Evolutionary conservation across 2,797 vertebrate genomes (phyloP), one percentile per base, ranked within the genome.

Genomic region (Capromys pilorides): DNA sequence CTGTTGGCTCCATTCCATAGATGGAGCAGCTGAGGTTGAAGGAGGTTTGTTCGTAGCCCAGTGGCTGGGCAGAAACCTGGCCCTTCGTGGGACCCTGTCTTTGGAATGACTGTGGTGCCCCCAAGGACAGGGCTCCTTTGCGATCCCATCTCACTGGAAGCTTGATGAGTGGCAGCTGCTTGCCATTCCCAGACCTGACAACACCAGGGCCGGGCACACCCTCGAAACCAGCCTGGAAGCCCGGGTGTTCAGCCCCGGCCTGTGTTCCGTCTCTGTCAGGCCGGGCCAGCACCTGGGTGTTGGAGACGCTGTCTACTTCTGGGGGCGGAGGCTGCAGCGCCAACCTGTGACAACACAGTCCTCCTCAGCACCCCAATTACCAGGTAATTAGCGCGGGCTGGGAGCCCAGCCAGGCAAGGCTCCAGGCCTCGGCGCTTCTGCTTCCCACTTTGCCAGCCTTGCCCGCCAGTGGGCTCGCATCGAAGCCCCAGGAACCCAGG

Each of bases 241-340:
- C 31, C 49, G 21, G 0, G 28, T 3, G 31, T 6, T 61, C 1
- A 10, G 16, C 1, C 0, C 7, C 26, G 33, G n/a, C 4, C 5
- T 3, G 86, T 1, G 0, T 28, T 81, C 84, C 1, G 1, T 4
- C 85, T 49, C 1, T 0, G 0, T 31, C 4, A 6, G 28, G 78
- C 7, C 31, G 5, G 66, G 75, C n/a, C 89, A 31, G 41, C 26
- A 7, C 45, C 49, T 24, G 12, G 28, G 18, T 3, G 77, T 6
- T 0, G 4, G 33, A 80, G 86, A 66, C 9, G 4, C 28, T 39
- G 49, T 19, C 24, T 62, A 1, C 22, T 45, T 54, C 81, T 51
- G 16, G 54, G 88, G 66, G 57, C 0, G 2, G 86, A 69, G 57
- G 62, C 49, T 67, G 90, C 36, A 6, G 49, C 0, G 1, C n/a